A percentile compares a stretch with the other conserved stretches of the same genome.
Conservation (phyloP, 2,888 invertebrate species). For the Drosophila limbata region DNA sequence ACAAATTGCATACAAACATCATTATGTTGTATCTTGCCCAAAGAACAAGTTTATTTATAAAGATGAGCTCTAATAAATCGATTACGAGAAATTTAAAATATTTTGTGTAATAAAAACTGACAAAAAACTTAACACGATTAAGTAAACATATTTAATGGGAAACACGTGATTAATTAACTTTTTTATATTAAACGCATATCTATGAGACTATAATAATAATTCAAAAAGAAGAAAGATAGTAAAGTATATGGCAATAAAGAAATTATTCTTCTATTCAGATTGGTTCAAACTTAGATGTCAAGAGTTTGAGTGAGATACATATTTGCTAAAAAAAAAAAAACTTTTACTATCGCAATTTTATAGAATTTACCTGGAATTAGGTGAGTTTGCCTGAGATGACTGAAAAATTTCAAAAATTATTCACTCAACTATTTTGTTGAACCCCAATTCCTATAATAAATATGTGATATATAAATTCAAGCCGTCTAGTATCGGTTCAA, state of each 20-base stretch:
- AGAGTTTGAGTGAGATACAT: no score
- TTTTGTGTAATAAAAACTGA: slow-evolving; percentile 11
- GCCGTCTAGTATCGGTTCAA: no score
- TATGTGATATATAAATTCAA: no score
- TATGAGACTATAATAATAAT: not conserved
- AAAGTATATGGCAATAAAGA: not conserved
- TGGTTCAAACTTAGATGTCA: no score
- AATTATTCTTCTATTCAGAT: no score
- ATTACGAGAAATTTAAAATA: slow-evolving; percentile 25
- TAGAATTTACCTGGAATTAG: no score
- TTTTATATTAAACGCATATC: not conserved
- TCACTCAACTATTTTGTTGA: no score
- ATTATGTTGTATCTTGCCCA: slow-evolving; percentile 83
- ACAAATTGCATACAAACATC: slow-evolving; percentile 73
- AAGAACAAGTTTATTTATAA: slow-evolving; percentile 80
- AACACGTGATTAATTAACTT: not conserved
- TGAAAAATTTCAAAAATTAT: no score
- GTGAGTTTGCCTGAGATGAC: no score
- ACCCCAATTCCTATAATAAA: no score
- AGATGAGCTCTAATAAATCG: slow-evolving; percentile 71
- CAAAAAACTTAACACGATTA: not conserved
- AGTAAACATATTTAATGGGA: not conserved
- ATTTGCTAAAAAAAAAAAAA: no score
- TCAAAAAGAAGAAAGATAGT: not conserved
- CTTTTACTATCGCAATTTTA: no score